Conservation (phyloP, 2,888 invertebrate species). For the Cantharis flavilabris region DNA sequence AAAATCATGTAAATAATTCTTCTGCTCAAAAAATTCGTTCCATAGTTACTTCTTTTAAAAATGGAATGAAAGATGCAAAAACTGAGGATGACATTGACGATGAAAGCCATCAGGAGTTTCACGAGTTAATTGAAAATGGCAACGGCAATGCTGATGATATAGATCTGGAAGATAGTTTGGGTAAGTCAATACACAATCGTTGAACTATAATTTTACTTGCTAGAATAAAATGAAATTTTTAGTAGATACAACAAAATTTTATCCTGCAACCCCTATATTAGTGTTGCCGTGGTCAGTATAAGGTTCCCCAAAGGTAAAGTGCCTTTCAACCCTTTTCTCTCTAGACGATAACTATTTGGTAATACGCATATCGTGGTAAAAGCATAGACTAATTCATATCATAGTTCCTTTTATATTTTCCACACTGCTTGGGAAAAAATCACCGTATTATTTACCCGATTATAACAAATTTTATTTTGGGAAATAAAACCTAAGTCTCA, state of each 20-base stretch:
- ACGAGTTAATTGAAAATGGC: slow-evolving; percentile 27
- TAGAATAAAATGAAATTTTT: slow-evolving; percentile 14
- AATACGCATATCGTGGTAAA: slow-evolving; percentile 25
- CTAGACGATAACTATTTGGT: slow-evolving; percentile 24
- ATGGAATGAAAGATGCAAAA: slow-evolving; percentile 23
- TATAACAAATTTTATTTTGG: slow-evolving; percentile 6
- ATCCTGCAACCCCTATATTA: slow-evolving; percentile 34
- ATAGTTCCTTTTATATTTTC: neutral
- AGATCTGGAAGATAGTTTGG: slow-evolving; percentile 28
- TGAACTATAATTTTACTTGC: neutral
- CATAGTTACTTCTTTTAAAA: slow-evolving; percentile 11
- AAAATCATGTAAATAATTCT: neutral
- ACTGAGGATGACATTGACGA: slow-evolving; percentile 24
- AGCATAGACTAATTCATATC: slow-evolving; percentile 16
- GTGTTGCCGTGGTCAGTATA: slow-evolving; percentile 32
- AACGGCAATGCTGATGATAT: slow-evolving; percentile 25
- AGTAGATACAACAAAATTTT: slow-evolving; percentile 32
- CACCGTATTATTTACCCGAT: neutral
- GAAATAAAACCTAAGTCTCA: slow-evolving; percentile 12
- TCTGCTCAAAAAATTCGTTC: slow-evolving; percentile 3
- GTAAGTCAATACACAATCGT: slow-evolving; percentile 12
- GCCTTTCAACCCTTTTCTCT: slow-evolving; percentile 30
- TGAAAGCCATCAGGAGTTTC: slow-evolving; percentile 29
- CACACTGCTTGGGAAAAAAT: neutral
- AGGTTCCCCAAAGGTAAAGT: slow-evolving; percentile 28